phyloP scores from a whole-genome alignment of 2,888 invertebrate genomes.

The Leptothorax acervorum region DNA sequence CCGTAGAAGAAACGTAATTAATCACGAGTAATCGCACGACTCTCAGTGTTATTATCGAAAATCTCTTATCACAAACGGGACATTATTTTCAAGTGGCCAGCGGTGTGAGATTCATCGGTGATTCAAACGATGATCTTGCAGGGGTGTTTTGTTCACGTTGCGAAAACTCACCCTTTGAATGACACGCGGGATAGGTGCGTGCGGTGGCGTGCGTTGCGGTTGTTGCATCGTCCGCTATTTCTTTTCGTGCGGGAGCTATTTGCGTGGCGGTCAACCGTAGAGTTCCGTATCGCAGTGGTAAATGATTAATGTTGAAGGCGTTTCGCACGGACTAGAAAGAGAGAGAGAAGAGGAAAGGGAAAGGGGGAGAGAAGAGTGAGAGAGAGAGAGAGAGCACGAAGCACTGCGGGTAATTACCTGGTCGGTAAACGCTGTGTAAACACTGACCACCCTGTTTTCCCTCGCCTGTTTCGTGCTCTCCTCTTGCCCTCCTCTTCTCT shows the following conservation, averaged over 20 bases:
- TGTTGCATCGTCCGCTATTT: conserved; percentile 27
- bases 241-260: conserved; percentile 48
- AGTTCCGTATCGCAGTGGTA: conserved; percentile 66
- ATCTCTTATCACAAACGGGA: conserved; percentile 9
- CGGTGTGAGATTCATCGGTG: background rate
- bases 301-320: conserved; percentile 76
- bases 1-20: background rate
- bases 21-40: conserved; percentile 14
- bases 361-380: background rate
- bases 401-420: conserved; percentile 72
- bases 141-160: background rate
- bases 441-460: conserved; percentile 57
- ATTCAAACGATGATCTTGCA: conserved; percentile 8
- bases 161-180: conserved; percentile 10
- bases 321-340: conserved; percentile 55
- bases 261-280: conserved; percentile 68
- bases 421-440: conserved; percentile 73
- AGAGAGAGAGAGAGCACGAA: conserved; percentile 19
- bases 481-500: background rate
- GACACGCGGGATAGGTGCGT: background rate
- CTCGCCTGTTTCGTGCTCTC: conserved; percentile 27
- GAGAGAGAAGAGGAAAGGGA: background rate
- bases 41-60: conserved; percentile 2
- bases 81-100: conserved; percentile 18
- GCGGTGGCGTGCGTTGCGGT: background rate